Evolutionary conservation across 2,113 vertebrate species (phyloP), one percentile per base, ranked within the genome.

Genomic region (Strix uralensis): DNA sequence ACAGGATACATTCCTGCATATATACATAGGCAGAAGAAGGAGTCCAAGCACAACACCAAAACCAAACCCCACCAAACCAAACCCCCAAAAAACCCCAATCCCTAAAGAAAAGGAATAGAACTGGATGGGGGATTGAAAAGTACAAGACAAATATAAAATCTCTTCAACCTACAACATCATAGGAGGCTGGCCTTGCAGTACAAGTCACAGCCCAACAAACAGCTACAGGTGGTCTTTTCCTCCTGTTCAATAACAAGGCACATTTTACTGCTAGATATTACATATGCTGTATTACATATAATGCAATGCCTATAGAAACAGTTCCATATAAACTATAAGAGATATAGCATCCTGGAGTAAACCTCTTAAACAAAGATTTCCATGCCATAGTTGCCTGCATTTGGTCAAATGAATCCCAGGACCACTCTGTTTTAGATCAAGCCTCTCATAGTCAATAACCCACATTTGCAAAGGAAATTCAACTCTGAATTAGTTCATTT

Each of bases 1-100:
- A 65, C 14, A 46, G 38, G 49, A 75, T 5, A 38, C 29, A 74
- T 79, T 47, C 42, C 32, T 57, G 25, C 18, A 19, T 32, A 30
- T 8, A 55, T 29, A 66, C 2, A 13, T 17, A 70, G 54, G 19
- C 13, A 85, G 44, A 57, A 18, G 51, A 67, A 74, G 17, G 23
- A 51, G 13, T 36, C 27, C 13, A 57, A 85, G 32, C 13, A 67
- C 26, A 82, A 40, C 21, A 81, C 13, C 46, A 42, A 58, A 62
- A 38, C 3, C 30, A 71, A 83, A n/a, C 12, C 19, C 9, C 34
- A 36, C 16, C 40, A 77, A 83, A 62, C 11, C 27, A 72, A 21
- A 34, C 27, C 38, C 3, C 3, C 11, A 7, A 0, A 0, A 0
- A 4, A 0, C 1, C 6, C 6, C 22, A 62, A 46, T 32, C 3